Conservation (phyloP, 2,888 invertebrate genomes). For the Trissolcus brochymenae region DNA sequence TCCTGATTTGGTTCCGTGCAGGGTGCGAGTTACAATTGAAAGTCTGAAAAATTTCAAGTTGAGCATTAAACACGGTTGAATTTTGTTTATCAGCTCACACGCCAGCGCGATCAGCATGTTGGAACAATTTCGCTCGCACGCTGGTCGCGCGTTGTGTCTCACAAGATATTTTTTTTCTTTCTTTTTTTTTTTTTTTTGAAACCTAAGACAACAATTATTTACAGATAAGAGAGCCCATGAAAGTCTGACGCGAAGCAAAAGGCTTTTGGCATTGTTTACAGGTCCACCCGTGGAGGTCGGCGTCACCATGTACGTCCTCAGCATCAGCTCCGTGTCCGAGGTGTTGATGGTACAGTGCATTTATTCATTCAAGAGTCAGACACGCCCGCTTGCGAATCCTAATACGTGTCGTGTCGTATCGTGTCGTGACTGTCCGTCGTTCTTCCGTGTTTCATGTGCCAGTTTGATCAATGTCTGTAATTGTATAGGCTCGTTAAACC, state of each 20-base stretch:
- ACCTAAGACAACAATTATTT: constrained; percentile 2
- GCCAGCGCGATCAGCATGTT: constrained; percentile 28
- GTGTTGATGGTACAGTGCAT: constrained; percentile 92
- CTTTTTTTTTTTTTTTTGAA: too few species aligned
- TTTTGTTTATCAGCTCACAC: constrained; percentile 2
- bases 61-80: constrained; percentile 26
- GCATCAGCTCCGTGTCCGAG: constrained; percentile 98
- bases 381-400: constrained; percentile 61
- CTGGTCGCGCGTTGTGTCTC: too few species aligned
- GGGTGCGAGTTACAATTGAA: constrained; percentile 66
- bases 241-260: constrained; percentile 70
- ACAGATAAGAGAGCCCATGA: constrained; percentile 52
- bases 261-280: constrained; percentile 81
- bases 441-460: constrained; percentile 48
- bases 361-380: constrained; percentile 62
- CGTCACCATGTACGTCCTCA: constrained; percentile 98
- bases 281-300: constrained; percentile 98
- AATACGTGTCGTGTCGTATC: constrained; percentile 60
- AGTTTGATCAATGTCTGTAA: constrained; percentile 2
- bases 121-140: neutral
- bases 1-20: constrained; percentile 76
- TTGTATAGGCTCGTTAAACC: constrained; percentile 1
- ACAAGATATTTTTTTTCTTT: too few species aligned
- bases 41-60: neutral
- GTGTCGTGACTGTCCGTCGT: constrained; percentile 60